phyloP scores from a whole-genome alignment of 2,797 vertebrate species.

The Antrozous pallidus region DNA sequence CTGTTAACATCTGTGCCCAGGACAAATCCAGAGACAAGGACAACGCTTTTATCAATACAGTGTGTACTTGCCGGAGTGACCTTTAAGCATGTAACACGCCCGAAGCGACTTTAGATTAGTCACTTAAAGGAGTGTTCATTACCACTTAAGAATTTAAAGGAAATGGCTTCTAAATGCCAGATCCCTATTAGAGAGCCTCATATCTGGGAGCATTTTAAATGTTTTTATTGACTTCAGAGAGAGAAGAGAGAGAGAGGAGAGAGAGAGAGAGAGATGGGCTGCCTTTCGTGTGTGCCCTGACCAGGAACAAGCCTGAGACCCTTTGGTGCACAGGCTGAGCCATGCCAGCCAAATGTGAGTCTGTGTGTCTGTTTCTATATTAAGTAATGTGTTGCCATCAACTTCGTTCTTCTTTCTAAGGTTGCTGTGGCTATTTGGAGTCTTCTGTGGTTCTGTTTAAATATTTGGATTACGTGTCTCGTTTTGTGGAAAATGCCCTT shows the following conservation, averaged over 20 bases:
- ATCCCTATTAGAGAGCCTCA: background rate
- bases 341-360: rapidly evolving
- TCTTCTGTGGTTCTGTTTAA: background rate
- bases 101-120: background rate
- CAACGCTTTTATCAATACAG: background rate
- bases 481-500: background rate
- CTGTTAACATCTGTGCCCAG: background rate
- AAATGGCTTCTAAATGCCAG: background rate
- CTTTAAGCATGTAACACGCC: background rate
- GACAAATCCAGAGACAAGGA: background rate
- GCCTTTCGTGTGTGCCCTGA: background rate
- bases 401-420: background rate
- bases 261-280: background rate
- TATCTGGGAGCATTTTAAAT: background rate
- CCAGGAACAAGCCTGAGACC: background rate
- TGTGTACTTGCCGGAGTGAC: background rate
- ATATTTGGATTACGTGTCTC: background rate
- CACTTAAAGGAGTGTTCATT: background rate
- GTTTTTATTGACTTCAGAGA: background rate
- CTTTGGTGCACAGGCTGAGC: background rate
- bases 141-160: background rate
- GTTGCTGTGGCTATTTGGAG: background rate
- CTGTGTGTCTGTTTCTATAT: background rate
- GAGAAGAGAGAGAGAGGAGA: background rate
- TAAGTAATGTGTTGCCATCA: background rate